Conservation (phyloP, 2,113 vertebrate species). For the Porphyrio hochstetteri region DNA sequence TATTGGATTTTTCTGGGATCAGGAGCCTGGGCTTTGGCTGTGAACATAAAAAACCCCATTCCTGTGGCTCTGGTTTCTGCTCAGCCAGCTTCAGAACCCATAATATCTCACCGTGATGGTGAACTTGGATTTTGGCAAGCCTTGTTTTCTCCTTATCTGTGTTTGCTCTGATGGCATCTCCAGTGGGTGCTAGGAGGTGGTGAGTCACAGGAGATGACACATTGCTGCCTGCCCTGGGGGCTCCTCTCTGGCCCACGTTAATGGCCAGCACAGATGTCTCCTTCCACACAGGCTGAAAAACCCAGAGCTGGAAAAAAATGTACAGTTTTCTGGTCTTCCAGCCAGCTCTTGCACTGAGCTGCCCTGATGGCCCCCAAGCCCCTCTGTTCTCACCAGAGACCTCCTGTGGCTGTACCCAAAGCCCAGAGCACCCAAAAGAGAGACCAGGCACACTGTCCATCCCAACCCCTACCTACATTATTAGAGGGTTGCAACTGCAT, state of each 20-base stretch:
- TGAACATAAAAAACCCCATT: neutral
- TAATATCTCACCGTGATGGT: neutral
- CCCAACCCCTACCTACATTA: accelerated
- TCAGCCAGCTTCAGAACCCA: neutral
- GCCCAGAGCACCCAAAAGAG: neutral
- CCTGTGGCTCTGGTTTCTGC: neutral
- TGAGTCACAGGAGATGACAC: neutral
- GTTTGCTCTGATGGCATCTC: neutral
- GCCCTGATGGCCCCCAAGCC: neutral
- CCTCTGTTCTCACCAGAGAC: neutral
- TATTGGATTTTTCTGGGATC: neutral
- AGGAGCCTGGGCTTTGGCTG: neutral
- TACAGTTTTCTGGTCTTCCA: neutral
- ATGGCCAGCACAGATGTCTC: neutral
- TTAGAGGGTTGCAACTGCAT: neutral
- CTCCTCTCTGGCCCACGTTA: neutral
- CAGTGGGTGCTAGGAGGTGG: neutral
- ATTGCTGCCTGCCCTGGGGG: neutral
- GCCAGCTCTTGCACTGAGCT: neutral
- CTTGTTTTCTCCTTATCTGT: neutral
- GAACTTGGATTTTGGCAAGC: neutral
- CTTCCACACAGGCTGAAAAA: neutral
- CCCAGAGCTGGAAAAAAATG: neutral
- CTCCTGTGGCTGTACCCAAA: neutral
- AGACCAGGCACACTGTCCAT: neutral